Base-by-base conservation (phyloP, 2,113 vertebrate genomes). In the Poecilia latipinna region DNA sequence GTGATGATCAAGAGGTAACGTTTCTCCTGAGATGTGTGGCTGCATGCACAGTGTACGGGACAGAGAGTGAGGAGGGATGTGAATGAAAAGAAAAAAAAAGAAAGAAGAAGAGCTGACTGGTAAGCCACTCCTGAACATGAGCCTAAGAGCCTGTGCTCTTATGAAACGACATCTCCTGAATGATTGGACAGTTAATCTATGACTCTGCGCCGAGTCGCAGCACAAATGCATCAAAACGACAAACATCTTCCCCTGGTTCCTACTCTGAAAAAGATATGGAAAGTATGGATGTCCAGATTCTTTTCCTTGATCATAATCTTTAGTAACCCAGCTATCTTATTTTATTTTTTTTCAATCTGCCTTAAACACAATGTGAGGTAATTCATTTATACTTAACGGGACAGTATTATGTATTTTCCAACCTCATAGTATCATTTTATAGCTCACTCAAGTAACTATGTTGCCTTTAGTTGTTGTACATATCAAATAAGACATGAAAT, bases 1-100 rank as follows among this genome's bases (percentile, higher is more conserved):
- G 92, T 88, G 89, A 90, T 91, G 90, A 91, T 88, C 42, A 88
- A 93, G 91, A 94, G 94, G 94, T 95, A 95, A 94, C 75, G 91
- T 94, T 88, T 90, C 77, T 77, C 62, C 85, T 83, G 83, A 61
- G 78, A 88, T 90, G 85, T 60, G 3, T 65, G 87, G 85, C 88
- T 90, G 82, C 68, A 68, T 86, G 76, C 83, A 87, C 61, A 15
- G 69, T 65, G 82, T 12, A 57, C 13, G 8, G 72, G 61, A 66
- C 17, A 57, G 24, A 57, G 7, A 57, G 72, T 22, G 13, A 37
- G 64, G 77, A 44, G 73, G 70, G 22, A 33, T 72, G 37, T 64
- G 24, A 54, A 57, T 37, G 15, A 29, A 44, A 13, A 42, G 42
- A 83, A 33, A 33, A 32, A 32, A 60, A 22, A 37, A 51, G 28